A percentile compares a stretch with the other conserved stretches of the same genome.
Conservation (phyloP, 2,888 invertebrate species). For the Xylophagus ater region DNA sequence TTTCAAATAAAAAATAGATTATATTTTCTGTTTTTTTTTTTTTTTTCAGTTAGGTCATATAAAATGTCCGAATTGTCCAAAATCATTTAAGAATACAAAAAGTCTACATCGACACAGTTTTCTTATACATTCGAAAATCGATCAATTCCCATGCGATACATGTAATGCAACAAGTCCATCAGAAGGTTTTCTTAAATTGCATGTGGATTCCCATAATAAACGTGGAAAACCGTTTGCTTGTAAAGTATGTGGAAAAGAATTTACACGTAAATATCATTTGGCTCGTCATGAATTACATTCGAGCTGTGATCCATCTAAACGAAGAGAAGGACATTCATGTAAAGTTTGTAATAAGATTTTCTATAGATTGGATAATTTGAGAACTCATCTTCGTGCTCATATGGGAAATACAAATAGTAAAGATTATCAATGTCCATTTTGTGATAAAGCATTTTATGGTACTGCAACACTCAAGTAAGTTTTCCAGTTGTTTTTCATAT, state of each 20-base stretch:
- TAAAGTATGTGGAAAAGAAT: constrained; percentile 55
- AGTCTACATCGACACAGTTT: constrained; percentile 54
- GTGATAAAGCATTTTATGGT: constrained; percentile 55
- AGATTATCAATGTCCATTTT: constrained; percentile 50
- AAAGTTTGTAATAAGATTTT: constrained; percentile 37
- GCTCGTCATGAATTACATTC: constrained; percentile 38
- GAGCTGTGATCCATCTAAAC: constrained; percentile 28
- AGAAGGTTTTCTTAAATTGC: constrained; percentile 49
- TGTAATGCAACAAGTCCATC: constrained; percentile 57
- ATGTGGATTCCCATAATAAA: constrained; percentile 52
- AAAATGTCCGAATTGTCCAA: constrained; percentile 51
- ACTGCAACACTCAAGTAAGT: constrained; percentile 43
- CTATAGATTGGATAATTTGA: constrained; percentile 54
- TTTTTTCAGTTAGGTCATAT: constrained; percentile 33
- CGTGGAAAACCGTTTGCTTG: constrained; percentile 52
- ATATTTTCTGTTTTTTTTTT: constrained; percentile 4
- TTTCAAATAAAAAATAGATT: not conserved
- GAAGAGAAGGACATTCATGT: constrained; percentile 31
- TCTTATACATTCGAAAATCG: constrained; percentile 54
- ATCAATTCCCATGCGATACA: constrained; percentile 50
- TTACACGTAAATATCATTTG: constrained; percentile 67
- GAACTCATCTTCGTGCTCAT: constrained; percentile 58
- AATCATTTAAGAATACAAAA: constrained; percentile 57
- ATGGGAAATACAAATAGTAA: constrained; percentile 48
- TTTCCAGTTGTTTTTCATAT: constrained; percentile 6